Base-by-base conservation (phyloP, 2,113 vertebrate species). In the Mixornis gularis region DNA sequence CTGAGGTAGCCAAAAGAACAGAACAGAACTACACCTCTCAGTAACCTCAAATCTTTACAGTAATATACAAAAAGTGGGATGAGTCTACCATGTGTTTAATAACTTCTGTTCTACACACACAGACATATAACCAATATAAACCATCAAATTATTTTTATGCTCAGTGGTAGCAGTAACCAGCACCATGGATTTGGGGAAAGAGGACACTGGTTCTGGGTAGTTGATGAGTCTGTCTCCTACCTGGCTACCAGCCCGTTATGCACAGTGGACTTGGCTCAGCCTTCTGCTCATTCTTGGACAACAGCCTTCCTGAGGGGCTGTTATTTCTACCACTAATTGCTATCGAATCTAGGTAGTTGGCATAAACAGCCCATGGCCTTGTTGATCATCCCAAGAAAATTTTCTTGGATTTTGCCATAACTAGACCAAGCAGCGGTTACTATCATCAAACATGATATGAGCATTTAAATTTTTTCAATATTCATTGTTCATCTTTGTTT, bases 101-200 rank as follows among this genome's bases (percentile, higher is more conserved):
- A 55, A 51, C 48, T 82, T 64, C 29, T 63, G 8, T 74, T 80
- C 48, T 58, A 12, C 20, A 18, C 2, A 2, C 11, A 22, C 17
- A 55, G 20, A 40, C 7, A 30, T 25, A 51, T 40, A 48, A 12
- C 11, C 44, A 52, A 21, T 6, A 64, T 5, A 52, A n/a, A 15
- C 11, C 13, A 38, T 30, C 5, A 12, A 29, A 34, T 52, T 25
- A 24, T 8, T 26, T 59, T 12, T 59, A 59, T 44, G 27, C 6
- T 9, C 40, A 27, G 17, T 1, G 1, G 2, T 19, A 52, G 44
- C 0, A 2, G 25, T 40, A 41, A 38, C 5, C 13, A 51, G 27
- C 25, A 52, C 17, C 30, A 17, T 3, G 17, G 13, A 26, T 12
- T 1, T 43, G 21, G 17, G 16, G 22, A n/a, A 53, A 14, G 38